These are phyloP conservation scores for Hippocampus abdominalis DNA, from an alignment of 2,113 vertebrate genomes.

Conservation along the genomic window DNA sequence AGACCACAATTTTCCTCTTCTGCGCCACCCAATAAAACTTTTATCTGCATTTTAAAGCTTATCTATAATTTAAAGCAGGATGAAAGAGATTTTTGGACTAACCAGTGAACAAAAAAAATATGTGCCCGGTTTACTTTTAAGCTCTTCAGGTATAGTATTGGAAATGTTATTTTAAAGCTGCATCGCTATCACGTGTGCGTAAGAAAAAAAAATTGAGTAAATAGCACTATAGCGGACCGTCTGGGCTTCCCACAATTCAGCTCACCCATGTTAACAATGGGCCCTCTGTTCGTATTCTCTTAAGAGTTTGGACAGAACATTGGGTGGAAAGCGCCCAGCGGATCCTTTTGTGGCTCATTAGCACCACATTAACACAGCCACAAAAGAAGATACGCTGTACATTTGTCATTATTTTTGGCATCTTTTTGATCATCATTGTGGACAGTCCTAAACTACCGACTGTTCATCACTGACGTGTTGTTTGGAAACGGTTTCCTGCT, in stretches of 20 bases:
- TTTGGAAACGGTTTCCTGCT: slow-evolving; percentile 10
- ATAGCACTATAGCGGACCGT: slow-evolving; percentile 27
- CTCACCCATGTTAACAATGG: slow-evolving; percentile 68
- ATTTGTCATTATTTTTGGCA: slow-evolving; percentile 7
- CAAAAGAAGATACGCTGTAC: slow-evolving; percentile 4
- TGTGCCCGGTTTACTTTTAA: slow-evolving; percentile 35
- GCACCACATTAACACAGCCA: slow-evolving; percentile 19
- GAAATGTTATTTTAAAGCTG: not conserved
- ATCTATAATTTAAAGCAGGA: slow-evolving; percentile 73
- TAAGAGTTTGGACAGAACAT: slow-evolving; percentile 57
- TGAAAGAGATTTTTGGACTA: slow-evolving; percentile 66
- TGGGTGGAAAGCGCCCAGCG: slow-evolving; percentile 32
- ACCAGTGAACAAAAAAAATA: slow-evolving; percentile 59
- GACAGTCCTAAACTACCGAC: slow-evolving; percentile 9
- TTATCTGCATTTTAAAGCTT: slow-evolving; percentile 73
- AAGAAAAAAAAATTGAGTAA: slow-evolving; percentile 14
- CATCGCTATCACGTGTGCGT: not conserved
- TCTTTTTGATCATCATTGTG: slow-evolving; percentile 5
- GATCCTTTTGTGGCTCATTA: slow-evolving; percentile 23
- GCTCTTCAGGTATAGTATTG: not conserved
- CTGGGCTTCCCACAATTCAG: slow-evolving; percentile 58
- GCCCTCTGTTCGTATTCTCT: slow-evolving; percentile 73
- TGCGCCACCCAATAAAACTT: slow-evolving; percentile 72
- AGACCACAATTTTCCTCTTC: slow-evolving; percentile 60
- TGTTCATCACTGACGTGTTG: slow-evolving; percentile 19